A percentile compares a stretch with the other conserved stretches of the same genome.
These are phyloP conservation scores for Diadromus collaris DNA, from an alignment of 2,888 invertebrate species.

Conservation along the genomic window DNA sequence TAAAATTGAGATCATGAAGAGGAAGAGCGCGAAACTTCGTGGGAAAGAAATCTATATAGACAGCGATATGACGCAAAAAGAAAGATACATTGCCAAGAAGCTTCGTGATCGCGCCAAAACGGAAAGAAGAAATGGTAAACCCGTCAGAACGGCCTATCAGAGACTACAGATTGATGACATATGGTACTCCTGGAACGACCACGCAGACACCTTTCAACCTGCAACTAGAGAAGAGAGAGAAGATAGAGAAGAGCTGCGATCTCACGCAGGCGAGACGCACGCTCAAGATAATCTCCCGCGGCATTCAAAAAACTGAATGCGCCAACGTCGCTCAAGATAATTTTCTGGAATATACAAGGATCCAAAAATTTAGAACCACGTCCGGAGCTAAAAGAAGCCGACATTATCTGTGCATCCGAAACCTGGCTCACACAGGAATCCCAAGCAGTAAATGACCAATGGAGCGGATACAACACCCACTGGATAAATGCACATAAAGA, in stretches of 20 bases:
- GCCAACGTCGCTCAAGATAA: background rate
- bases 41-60: constrained; percentile 13
- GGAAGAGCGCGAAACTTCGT: constrained; percentile 9
- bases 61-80: background rate
- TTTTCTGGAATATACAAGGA: constrained; percentile 15
- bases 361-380: background rate
- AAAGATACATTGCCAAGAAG: background rate
- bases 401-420: constrained; percentile 24
- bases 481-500: constrained; percentile 21
- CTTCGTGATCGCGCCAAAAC: constrained; percentile 1
- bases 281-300: background rate
- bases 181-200: constrained; percentile 4
- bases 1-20: constrained; percentile 6
- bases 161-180: background rate
- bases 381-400: background rate
- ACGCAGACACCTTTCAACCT: background rate
- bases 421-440: constrained; percentile 21
- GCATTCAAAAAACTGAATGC: background rate
- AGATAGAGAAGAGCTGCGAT: background rate
- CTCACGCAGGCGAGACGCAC: background rate
- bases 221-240: no score
- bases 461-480: constrained; percentile 1
- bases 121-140: constrained; percentile 2
- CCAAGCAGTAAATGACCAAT: background rate
- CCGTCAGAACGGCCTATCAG: constrained; percentile 9